Percentiles rank a stretch among this genome's conserved stretches.
Conservation (phyloP, 2,113 vertebrate genomes). For the Spheniscus mendiculus region DNA sequence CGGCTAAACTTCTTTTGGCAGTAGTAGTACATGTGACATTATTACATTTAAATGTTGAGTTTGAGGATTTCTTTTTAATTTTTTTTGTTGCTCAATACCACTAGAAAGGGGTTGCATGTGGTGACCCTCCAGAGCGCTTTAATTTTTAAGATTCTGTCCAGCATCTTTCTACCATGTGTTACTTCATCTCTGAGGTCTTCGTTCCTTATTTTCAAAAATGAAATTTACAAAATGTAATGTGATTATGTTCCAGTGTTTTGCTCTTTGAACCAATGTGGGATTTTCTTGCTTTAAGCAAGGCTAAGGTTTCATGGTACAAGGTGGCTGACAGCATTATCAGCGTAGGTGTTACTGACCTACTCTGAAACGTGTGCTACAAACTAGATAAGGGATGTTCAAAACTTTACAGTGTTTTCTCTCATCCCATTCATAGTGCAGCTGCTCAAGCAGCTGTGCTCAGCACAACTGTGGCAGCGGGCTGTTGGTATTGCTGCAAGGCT, state of each 20-base stretch:
- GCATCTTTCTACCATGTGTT: neutral
- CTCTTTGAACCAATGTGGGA: neutral
- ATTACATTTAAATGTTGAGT: conserved; percentile 11
- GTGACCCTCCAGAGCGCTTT: neutral
- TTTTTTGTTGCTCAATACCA: neutral
- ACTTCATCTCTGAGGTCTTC: neutral
- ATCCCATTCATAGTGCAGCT: neutral
- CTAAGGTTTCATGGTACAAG: neutral
- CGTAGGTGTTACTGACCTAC: neutral
- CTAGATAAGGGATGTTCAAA: neutral
- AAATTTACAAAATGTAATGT: neutral
- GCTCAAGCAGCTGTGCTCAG: neutral
- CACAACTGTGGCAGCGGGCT: neutral
- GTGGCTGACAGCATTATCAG: neutral
- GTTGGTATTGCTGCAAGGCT: neutral
- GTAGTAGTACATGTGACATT: neutral
- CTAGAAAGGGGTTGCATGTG: neutral
- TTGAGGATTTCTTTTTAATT: conserved; percentile 2
- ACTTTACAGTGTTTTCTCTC: neutral
- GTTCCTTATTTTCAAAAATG: neutral
- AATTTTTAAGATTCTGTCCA: neutral
- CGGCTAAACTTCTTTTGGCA: conserved; percentile 31
- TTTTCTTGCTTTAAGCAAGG: neutral
- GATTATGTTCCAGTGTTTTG: neutral
- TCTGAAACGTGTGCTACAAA: neutral